Base-by-base conservation (phyloP, 1,140 invertebrate species). In the Lepidurus arcticus region DNA sequence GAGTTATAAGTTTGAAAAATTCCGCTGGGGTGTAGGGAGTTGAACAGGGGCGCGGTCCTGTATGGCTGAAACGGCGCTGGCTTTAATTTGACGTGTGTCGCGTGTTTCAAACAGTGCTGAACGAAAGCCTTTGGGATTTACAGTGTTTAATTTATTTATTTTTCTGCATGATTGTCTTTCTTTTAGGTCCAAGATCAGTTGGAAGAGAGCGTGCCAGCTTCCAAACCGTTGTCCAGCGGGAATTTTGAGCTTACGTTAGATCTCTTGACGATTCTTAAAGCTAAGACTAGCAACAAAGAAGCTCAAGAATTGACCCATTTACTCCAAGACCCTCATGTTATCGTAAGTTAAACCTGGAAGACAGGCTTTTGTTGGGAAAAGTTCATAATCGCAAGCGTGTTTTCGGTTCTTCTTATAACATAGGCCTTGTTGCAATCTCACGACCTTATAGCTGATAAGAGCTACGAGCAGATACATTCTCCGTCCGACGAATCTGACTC, bases 401-500 rank as follows among this genome's bases (percentile, higher is more conserved):
- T 44, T 44, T 44, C 24, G 26, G 42, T 24, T 43, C 16, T n/a
- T 82, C 77, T 78, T 79, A 42, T 73, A 80, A 78, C 83, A 0
- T 81, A 90, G 86, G 87, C 88, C 7, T 84, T 93, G 16, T 82
- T 93, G 44, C 88, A 91, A 79, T 89, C 90, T 11, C 91, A 93
- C 87, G 92, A 93, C 86, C 86, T 87, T 75, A 86, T 92, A 74
- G 89, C 90, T 8, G 84, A 86, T 78, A 85, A 10, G 80, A 86
- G 86, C 74, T 88, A 82, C 84, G 87, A 85, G 82, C 86, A 85
- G 75, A 80, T 79, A 26, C 81, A 73, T n/a, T 81, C 80, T 79
- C 81, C 78, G 43, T 42, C 47, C 75, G 47, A 76, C 80, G 81
- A 81, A 76, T 84, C 80, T 42, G 80, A 82, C 45, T 76, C 81